Percentiles rank a stretch among this genome's conserved stretches.
Evolutionary conservation across 2,797 vertebrate genomes (phyloP).

Genomic region (Rhynchotus rufescens): DNA sequence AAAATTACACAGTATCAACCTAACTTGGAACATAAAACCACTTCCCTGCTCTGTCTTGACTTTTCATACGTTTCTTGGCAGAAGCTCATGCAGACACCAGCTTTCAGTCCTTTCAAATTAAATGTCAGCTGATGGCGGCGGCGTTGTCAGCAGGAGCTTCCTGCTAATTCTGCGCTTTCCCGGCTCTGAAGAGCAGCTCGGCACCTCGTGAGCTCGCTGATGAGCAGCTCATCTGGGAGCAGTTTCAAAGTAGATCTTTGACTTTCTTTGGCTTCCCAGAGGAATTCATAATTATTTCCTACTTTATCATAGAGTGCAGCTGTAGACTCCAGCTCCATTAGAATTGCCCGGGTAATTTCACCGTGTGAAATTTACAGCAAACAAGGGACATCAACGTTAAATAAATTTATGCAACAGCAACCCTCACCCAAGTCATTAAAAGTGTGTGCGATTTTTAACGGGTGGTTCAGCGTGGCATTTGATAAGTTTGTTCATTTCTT

Average conservation of each 20-base stretch:
- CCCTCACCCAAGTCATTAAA: slow-evolving; percentile 69
- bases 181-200: background rate
- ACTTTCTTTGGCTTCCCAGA: slow-evolving; percentile 69
- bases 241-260: slow-evolving; percentile 66
- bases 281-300: slow-evolving; percentile 72
- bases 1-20: slow-evolving; percentile 46
- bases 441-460: slow-evolving; percentile 54
- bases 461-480: slow-evolving; percentile 55
- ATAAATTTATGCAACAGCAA: slow-evolving; percentile 74
- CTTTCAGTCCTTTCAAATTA: slow-evolving; percentile 51
- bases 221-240: slow-evolving; percentile 67
- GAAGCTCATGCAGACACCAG: slow-evolving; percentile 32
- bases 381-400: slow-evolving; percentile 70
- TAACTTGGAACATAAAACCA: slow-evolving; percentile 37
- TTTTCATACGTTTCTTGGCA: slow-evolving; percentile 54
- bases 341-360: slow-evolving; percentile 73
- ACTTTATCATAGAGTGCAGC: slow-evolving; percentile 72
- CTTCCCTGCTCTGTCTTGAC: slow-evolving; percentile 49
- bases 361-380: slow-evolving; percentile 72
- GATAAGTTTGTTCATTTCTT: slow-evolving; percentile 64
- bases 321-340: slow-evolving; percentile 71
- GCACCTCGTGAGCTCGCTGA: slow-evolving; percentile 43
- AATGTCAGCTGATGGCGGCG: slow-evolving; percentile 36
- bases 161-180: background rate
- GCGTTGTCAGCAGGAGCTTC: background rate